Evolutionary conservation across 2,888 invertebrate species (phyloP), one percentile per base, ranked within the genome.

Genomic region (Tenthredo mesomela): DNA sequence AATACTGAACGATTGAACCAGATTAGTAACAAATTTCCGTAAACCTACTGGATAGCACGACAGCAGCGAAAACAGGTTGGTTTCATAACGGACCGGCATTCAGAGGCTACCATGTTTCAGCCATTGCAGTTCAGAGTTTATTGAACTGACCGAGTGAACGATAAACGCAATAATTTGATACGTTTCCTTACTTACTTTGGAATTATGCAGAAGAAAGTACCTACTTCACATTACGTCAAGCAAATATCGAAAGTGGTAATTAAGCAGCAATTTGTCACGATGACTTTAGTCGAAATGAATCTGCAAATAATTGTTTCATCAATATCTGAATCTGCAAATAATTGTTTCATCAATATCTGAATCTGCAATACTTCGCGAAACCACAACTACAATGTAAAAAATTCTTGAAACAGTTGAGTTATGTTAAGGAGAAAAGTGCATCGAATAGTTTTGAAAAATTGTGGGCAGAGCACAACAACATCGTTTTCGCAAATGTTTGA

Each of bases 91-190:
- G 18, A 80, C 21, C 21, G 10, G 50, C 77, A 25, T 54, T 25
- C 37, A 37, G 25, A 40, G n/a, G 7, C 33, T 33, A 15, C 37
- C 18, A 80, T 40, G 12, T 37, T 33, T 1, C 58, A 61, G 29
- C 78, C 3, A 33, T 58, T 33, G 54, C 58, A 61, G 37, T 15
- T 6, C 12, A 61, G 25, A 40, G 61, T 80, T 80, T 80, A 61
- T 61, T 80, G 80, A 61, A 80, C 80, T 80, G 61, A 61, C 61
- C 61, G 15, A 61, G 61, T 80, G 40, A 80, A 80, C 80, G 80
- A 61, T 61, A 21, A 80, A 12, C 9, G 29, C 2, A 15, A 80
- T 33, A 10, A 80, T 25, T 61, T 40, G 2, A 61, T 33, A 29
- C 5, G 1, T 77, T 61, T 40, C 37, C 58, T 61, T 40, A 6